Base-by-base conservation (phyloP, 1,140 invertebrate genomes). In the Akabosia matsudoensis region DNA sequence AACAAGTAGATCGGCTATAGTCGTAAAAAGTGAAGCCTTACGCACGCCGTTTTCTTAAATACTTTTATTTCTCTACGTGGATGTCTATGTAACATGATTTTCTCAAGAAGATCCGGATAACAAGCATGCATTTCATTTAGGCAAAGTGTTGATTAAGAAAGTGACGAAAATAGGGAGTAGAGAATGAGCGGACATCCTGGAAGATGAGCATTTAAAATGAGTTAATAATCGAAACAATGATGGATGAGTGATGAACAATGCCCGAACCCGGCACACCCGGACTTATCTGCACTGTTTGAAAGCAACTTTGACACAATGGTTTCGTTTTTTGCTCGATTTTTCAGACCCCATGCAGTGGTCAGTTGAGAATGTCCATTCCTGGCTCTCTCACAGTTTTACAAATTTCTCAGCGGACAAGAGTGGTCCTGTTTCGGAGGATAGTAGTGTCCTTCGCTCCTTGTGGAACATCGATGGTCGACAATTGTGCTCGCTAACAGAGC, bases 341-440 rank as follows among this genome's bases (percentile, higher is more conserved):
- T 2, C 85, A 97, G 94, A 96, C 88, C 94, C 95, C 52, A 88
- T 89, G 82, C 88, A 90, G 77, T 97, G 95, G 95, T 92, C 89
- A 75, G 85, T 88, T 7, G 88, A 89, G 51, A 92, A 97, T 82
- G 94, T 96, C 3, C 90, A 92, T 64, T 76, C 76, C 28, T 81
- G 80, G 80, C 54, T 81, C 61, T 33, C 67, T n/a, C 74, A 81
- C 52, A 79, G 72, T 67, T 61, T 79, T 22, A 56, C 54, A 56
- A 45, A 18, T 26, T 67, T 70, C 28, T 76, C 78, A 74, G 37
- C 7, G 37, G 18, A 45, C 7, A 45, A 18, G 18, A 16, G 10
- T 16, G 22, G 10, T 7, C 94, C 88, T 96, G 28, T 88, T 91
- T 82, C 95, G 91, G 90, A 94, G n/a, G 22, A 22, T 16, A 22